Base-by-base conservation (phyloP, 2,888 invertebrate genomes). In the Pharmacophagus antenor region DNA sequence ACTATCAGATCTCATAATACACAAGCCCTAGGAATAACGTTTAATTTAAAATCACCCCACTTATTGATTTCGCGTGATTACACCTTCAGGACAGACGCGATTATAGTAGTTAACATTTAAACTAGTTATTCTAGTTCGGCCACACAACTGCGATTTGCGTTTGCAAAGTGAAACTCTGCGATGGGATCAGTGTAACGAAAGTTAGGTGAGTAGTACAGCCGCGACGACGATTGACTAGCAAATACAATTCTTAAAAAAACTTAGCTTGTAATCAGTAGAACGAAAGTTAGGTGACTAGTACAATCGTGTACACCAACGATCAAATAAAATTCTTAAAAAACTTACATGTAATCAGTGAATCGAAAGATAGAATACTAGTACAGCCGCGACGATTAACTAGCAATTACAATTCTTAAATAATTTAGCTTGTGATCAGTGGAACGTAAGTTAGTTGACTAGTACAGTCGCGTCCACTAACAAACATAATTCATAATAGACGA, bases 161-260 rank as follows among this genome's bases (percentile, higher is more conserved):
- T 51, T 21, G 46, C 59, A 31, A 60, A 47, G 60, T 60, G 60
- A 60, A 56, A 56, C 50, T 56, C 17, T n/a, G 18, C 51, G 44
- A 60, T 56, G 46, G 31, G 51, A 60, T 60, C 22, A 56, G 50
- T 51, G 42, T 42, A 27, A 60, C 54, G 50, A 49, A 54, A 55
- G 59, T 50, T 49, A 60, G 50, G 17, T 23, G 31, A 31, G 22
- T 49, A 31, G 49, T 25, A 25, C 25, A 12, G 49, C 25, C 18
- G 25, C 49, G 17, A 7, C 1, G 12, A 31, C 31, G 10, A 31
- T 12, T n/a, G n/a, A 51, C 27, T 27, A 10, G 27, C 27, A 7
- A 7, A 10, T 27, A 27, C 27, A 7, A 27, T 27, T 27, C 8
- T 10, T 27, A 27, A 27, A n/a, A n/a, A n/a, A n/a, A n/a, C n/a